Evolutionary conservation across 1,140 invertebrate species (phyloP), one percentile per base, ranked within the genome.

Genomic region (Trichonephila clavipes): DNA sequence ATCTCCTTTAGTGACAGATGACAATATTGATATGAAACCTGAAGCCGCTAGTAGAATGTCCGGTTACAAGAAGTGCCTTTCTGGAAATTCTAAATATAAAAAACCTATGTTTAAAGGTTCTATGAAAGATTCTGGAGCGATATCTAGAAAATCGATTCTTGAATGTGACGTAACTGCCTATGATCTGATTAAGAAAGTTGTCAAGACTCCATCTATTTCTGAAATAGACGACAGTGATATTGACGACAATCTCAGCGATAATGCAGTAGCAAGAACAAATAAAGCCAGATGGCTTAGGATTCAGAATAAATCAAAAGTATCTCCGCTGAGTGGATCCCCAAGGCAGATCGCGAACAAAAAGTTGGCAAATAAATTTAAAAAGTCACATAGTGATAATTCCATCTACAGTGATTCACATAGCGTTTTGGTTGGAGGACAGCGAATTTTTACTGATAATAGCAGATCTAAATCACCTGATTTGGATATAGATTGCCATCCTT

Each of bases 81-180:
- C 92, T 58, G 85, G 92, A 44, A 34, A 18, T 61, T 72, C 88
- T 24, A 94, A 94, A 72, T 93, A 40, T 64, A 93, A 89, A 24
- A 81, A 21, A 28, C 62, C 92, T 4, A 16, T 34, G n/a, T 82
- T 64, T 18, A 82, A 89, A 58, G 59, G 59, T 21, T 64, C 24
- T 51, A 90, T 72, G 61, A 94, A 90, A 85, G 93, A 90, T 34
- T 89, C 92, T 1, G 21, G 44, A 1, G 58, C 51, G 81, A 83
- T 86, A 44, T 91, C 93, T 24, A 90, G 96, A 51, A 97, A 97
- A 83, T 98, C 97, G 28, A 98, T 98, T 94, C 96, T 98, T 21
- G 97, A 98, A 95, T 98, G 98, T 95, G 97, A 98, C 95, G 97
- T 98, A 19, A 98, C 98, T 96, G 97, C 98, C 8, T 98, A 98